Conservation (phyloP, 2,113 vertebrate species). For the Climacteris rufus region DNA sequence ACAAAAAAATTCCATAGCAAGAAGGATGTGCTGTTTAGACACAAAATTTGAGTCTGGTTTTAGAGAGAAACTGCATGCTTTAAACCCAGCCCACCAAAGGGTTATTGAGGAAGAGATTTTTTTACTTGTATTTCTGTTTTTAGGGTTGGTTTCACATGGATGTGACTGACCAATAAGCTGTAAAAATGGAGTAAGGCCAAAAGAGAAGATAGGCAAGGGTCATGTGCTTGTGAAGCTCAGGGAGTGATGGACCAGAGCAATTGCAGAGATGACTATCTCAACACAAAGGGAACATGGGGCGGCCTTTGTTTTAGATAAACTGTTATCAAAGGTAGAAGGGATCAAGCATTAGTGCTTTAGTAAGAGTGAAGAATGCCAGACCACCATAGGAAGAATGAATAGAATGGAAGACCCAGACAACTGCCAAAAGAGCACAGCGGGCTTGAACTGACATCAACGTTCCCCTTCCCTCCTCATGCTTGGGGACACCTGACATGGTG, state of each 20-base stretch:
- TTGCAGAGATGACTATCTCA: background rate
- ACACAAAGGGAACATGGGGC: background rate
- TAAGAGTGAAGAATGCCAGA: background rate
- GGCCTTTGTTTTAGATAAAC: background rate
- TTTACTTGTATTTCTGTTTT: background rate
- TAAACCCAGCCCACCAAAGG: background rate
- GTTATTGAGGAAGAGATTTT: background rate
- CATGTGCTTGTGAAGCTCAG: background rate
- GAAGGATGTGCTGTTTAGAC: background rate
- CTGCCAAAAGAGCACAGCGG: background rate
- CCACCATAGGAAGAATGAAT: background rate
- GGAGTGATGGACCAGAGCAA: background rate
- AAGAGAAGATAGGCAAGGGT: background rate
- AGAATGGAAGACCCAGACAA: background rate
- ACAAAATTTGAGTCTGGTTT: background rate
- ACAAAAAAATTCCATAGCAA: background rate
- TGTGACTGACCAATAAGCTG: background rate
- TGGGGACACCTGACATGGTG: background rate
- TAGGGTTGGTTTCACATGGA: background rate
- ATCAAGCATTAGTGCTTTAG: background rate
- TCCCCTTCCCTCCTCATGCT: background rate
- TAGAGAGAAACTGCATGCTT: background rate
- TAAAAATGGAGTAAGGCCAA: background rate
- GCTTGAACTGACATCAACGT: background rate
- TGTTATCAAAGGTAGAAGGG: background rate